phyloP scores from a whole-genome alignment of 2,113 vertebrate genomes.

The Cephalopholis sonnerati region DNA sequence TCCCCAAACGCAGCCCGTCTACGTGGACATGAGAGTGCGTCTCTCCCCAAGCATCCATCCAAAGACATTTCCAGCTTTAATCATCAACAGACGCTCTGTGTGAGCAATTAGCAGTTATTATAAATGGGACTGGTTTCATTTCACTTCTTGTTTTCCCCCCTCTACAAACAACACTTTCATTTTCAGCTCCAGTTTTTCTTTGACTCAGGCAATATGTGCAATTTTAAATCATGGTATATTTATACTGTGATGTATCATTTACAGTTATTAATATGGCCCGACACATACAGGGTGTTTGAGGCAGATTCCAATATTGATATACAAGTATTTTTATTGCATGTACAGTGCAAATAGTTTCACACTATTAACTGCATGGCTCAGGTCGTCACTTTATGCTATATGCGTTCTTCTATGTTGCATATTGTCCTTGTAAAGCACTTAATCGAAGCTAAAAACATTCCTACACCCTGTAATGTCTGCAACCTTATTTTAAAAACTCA shows the following conservation, averaged over 20 bases:
- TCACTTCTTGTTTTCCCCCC: background rate
- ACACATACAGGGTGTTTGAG: background rate
- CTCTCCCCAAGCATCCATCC: slow-evolving; percentile 18
- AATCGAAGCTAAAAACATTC: too few species aligned
- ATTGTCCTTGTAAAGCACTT: too few species aligned
- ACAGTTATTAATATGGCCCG: accelerated
- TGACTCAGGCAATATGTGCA: background rate
- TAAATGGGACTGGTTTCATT: background rate
- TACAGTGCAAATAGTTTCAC: too few species aligned
- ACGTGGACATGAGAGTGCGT: background rate
- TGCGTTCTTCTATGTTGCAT: too few species aligned
- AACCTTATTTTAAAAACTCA: too few species aligned
- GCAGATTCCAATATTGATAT: background rate
- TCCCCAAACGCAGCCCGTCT: background rate
- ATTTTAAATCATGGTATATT: background rate
- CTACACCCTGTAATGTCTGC: too few species aligned
- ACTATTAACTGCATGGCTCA: too few species aligned
- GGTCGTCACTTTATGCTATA: too few species aligned
- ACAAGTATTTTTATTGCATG: too few species aligned
- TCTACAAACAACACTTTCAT: background rate
- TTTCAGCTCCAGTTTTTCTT: background rate
- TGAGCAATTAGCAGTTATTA: slow-evolving; percentile 20
- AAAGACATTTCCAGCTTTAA: slow-evolving; percentile 33
- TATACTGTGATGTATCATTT: background rate
- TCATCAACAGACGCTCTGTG: background rate